Evolutionary conservation across 2,888 invertebrate genomes (phyloP).

Genomic region (Cryptus armator): DNA sequence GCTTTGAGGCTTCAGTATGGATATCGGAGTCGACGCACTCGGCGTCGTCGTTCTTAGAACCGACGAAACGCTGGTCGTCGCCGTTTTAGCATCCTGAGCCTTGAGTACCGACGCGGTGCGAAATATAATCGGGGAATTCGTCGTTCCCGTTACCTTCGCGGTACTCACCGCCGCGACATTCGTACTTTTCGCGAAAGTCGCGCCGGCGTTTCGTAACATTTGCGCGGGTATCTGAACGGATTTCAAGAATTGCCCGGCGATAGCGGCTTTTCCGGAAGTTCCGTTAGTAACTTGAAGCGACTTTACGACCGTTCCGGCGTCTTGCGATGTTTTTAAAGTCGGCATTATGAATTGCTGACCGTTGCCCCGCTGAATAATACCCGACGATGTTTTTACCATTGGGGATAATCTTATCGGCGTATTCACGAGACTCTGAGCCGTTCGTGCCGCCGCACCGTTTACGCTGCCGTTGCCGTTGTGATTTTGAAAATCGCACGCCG

Average conservation of each 20-base stretch:
- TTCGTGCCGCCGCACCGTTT: constrained; percentile 67
- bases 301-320: constrained; percentile 63
- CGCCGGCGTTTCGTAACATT: constrained; percentile 73
- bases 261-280: constrained; percentile 63
- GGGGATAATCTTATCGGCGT: constrained; percentile 75
- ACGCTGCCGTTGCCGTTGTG: constrained; percentile 64
- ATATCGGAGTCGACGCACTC: constrained; percentile 76
- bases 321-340: constrained; percentile 71
- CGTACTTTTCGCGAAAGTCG: constrained; percentile 66
- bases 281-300: constrained; percentile 65
- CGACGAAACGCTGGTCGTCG: constrained; percentile 68
- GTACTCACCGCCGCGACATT: constrained; percentile 62
- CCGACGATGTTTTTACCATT: constrained; percentile 73
- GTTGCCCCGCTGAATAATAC: constrained; percentile 72
- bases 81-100: constrained; percentile 74
- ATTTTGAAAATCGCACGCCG: constrained; percentile 73
- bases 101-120: constrained; percentile 76
- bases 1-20: constrained; percentile 81
- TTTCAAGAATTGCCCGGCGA: constrained; percentile 73
- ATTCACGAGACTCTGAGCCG: constrained; percentile 73
- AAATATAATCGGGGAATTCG: constrained; percentile 76
- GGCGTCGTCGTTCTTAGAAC: constrained; percentile 74
- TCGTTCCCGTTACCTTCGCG: constrained; percentile 50
- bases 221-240: constrained; percentile 79
- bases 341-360: constrained; percentile 78